Conservation (phyloP, 2,888 invertebrate species). For the Ophraella communa region DNA sequence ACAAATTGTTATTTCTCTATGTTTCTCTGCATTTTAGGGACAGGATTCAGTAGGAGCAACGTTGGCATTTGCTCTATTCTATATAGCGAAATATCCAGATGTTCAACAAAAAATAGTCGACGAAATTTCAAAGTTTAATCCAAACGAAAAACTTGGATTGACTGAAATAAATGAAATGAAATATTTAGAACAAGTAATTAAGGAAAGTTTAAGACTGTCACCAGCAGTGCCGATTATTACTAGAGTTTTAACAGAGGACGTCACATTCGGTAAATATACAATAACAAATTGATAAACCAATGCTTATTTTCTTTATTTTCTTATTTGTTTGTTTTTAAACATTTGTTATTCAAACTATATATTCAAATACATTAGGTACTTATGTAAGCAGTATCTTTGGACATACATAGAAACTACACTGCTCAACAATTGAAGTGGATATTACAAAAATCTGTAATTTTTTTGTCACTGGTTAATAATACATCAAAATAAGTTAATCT, state of each 20-base stretch:
- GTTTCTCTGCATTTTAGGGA: conserved; percentile 56
- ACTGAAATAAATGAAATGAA: conserved; percentile 67
- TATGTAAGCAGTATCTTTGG: no score
- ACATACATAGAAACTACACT: no score
- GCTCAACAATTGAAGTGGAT: no score
- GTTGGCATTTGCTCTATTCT: conserved; percentile 64
- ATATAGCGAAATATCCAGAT: conserved; percentile 63
- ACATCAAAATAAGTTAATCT: no score
- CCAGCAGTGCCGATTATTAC: conserved; percentile 74
- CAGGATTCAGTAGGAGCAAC: conserved; percentile 69
- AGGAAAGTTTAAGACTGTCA: conserved; percentile 70
- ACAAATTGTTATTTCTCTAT: no score
- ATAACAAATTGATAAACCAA: not conserved
- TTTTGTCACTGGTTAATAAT: no score
- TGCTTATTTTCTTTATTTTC: no score
- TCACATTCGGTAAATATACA: conserved; percentile 63
- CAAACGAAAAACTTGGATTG: conserved; percentile 59
- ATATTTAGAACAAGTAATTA: conserved; percentile 74
- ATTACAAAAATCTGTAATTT: no score
- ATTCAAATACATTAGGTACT: no score
- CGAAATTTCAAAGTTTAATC: conserved; percentile 54
- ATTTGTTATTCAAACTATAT: no score
- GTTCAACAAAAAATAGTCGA: conserved; percentile 62
- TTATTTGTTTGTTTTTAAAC: no score
- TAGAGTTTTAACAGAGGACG: conserved; percentile 64